Conservation (phyloP, 1,140 invertebrate genomes). For the Polyergus mexicanus region DNA sequence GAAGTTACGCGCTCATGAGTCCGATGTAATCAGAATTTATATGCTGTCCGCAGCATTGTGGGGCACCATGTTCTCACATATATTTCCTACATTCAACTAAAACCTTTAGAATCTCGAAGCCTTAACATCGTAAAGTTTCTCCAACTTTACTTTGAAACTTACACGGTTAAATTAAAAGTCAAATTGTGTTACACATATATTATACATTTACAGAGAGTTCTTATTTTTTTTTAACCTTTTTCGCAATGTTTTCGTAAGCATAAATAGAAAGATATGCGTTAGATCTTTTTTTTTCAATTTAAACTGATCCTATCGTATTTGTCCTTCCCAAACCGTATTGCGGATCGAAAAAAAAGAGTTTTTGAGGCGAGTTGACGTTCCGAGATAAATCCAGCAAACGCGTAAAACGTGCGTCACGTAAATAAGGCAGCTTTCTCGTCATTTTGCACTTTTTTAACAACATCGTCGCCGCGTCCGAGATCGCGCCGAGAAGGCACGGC, state of each 20-base stretch:
- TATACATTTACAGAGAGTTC: not conserved
- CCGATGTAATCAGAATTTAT: slow-evolving; percentile 50
- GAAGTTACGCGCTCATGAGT: slow-evolving; percentile 44
- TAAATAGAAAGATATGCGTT: not conserved
- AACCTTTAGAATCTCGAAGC: slow-evolving; percentile 28
- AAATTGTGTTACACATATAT: not conserved
- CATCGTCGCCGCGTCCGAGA: not conserved
- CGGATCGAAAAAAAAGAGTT: not conserved
- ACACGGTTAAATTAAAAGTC: slow-evolving; percentile 2
- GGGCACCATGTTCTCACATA: slow-evolving; percentile 11
- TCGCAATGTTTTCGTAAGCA: not conserved
- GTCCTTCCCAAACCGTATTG: not conserved
- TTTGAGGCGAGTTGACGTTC: not conserved
- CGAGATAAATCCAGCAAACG: slow-evolving; percentile 27
- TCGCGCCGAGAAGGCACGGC: not conserved
- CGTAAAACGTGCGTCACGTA: slow-evolving; percentile 26
- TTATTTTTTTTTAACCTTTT: too few relatives aligned
- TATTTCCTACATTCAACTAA: slow-evolving; percentile 34
- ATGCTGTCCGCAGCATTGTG: slow-evolving; percentile 40
- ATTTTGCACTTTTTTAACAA: slow-evolving; percentile 29
- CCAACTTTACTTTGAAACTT: not conserved
- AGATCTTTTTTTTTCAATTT: not conserved
- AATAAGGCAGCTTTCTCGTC: slow-evolving; percentile 45
- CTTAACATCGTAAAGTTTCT: slow-evolving; percentile 18
- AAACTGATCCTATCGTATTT: not conserved